Conservation (phyloP, 1,140 invertebrate genomes). For the Radopholus similis region DNA sequence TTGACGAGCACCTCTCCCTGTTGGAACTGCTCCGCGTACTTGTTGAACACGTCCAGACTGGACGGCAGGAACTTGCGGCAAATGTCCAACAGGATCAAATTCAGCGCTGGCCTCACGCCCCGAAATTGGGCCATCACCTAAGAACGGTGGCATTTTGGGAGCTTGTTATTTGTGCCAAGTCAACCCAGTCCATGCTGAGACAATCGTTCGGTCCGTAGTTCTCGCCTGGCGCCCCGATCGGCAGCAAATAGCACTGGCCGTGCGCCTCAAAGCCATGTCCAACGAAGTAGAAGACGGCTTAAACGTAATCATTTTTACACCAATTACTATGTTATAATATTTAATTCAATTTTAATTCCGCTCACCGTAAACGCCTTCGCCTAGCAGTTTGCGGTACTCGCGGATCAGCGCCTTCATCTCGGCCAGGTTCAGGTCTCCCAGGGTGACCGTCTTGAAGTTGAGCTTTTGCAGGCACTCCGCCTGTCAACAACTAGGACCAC, state of each 20-base stretch:
- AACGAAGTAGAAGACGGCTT: constrained; percentile 63
- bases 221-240: constrained; percentile 61
- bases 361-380: constrained; percentile 62
- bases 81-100: constrained; percentile 63
- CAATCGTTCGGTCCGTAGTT: constrained; percentile 57
- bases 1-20: constrained; percentile 43
- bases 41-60: constrained; percentile 48
- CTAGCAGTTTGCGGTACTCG: constrained; percentile 61
- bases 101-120: constrained; percentile 59
- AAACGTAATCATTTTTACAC: constrained; percentile 22
- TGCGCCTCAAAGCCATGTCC: constrained; percentile 64
- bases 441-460: constrained; percentile 63
- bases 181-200: constrained; percentile 59
- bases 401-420: constrained; percentile 62
- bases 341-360: not conserved
- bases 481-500: not conserved
- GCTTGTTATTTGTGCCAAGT: constrained; percentile 36
- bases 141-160: not conserved
- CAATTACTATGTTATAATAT: not conserved
- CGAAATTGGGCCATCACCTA: constrained; percentile 56
- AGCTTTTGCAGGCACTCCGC: constrained; percentile 56
- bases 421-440: constrained; percentile 61
- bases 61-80: constrained; percentile 61
- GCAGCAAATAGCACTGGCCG: constrained; percentile 62
- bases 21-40: constrained; percentile 52